Evolutionary conservation across 35 echinoderm and acorn worm genomes (phyloP), one percentile per base, ranked within the genome.

Genomic region (Ophiothrix spiculata): DNA sequence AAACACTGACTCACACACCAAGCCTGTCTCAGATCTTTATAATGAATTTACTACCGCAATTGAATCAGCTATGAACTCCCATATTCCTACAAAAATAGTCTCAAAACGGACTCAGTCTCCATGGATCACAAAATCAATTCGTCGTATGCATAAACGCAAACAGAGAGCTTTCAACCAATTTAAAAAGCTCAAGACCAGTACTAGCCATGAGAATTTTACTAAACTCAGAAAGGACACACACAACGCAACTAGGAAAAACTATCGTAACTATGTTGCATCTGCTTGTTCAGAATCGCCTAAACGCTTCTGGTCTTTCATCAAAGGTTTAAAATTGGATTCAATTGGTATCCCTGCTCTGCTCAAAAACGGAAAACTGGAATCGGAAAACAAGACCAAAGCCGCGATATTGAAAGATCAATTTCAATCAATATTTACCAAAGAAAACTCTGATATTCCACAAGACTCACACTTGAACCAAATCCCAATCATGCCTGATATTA

Each of bases 141-240:
- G 19, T 10, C 42, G 42, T 49, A 49, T 49, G 42, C 42, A 49
- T 10, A 49, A 19, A 19, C 42, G 42, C 19, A 49, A 49, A 49
- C 42, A 49, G 19, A 49, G 42, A 49, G 42, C 42, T 19, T 49
- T 10, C 19, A 49, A 49, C 42, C 6, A 49, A 19, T 6, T 19
- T 19, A 6, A 19, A 64, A 12, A 84, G 46, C 16, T 10, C 56
- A 37, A 84, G 63, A 1, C n/a, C n/a, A n/a, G n/a, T n/a, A n/a
- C n/a, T n/a, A n/a, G n/a, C n/a, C n/a, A n/a, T n/a, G n/a, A n/a
- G n/a, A n/a, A n/a, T n/a, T n/a, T n/a, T n/a, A n/a, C n/a, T n/a
- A n/a, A n/a, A n/a, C n/a, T n/a, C n/a, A 84, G 82, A 39, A 84
- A 84, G 64, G 82, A 84, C 33, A 82, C 80, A 23, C 80, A 82